phyloP scores from a whole-genome alignment of 2,888 invertebrate genomes.

The Heliconius charithonia region DNA sequence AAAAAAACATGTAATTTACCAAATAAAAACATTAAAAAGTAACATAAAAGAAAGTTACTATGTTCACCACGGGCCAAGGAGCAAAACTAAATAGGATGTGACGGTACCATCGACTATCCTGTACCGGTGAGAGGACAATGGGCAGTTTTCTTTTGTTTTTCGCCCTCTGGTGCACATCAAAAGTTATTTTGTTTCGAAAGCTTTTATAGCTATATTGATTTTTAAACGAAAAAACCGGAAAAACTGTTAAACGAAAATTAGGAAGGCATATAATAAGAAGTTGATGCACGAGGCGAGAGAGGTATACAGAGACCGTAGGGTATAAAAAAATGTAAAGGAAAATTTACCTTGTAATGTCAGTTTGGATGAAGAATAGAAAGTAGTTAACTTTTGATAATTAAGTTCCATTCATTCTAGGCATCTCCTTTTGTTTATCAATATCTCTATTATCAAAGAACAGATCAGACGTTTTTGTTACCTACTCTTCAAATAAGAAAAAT shows the following conservation, averaged over 20 bases:
- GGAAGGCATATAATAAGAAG: neutral
- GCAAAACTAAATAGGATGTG: slow-evolving; percentile 8
- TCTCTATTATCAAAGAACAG: no score
- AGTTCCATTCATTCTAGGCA: no score
- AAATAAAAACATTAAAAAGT: neutral
- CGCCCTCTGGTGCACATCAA: slow-evolving; percentile 1
- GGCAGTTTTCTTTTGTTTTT: slow-evolving; percentile 4
- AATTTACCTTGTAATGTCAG: no score
- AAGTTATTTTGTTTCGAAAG: neutral
- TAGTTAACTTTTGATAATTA: no score
- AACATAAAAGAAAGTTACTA: neutral
- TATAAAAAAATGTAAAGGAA: neutral
- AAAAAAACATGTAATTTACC: neutral
- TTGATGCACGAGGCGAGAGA: neutral
- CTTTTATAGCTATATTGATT: neutral
- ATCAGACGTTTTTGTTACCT: no score
- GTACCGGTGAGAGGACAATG: slow-evolving; percentile 7
- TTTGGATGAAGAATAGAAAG: no score
- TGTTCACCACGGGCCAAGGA: neutral
- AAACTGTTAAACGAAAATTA: neutral
- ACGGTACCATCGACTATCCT: neutral
- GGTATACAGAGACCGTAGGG: neutral
- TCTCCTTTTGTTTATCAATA: no score
- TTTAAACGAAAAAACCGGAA: no score
- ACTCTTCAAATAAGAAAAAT: no score